These are phyloP conservation scores for Metalampra italica DNA, from an alignment of 2,888 invertebrate species.

Conservation along the genomic window DNA sequence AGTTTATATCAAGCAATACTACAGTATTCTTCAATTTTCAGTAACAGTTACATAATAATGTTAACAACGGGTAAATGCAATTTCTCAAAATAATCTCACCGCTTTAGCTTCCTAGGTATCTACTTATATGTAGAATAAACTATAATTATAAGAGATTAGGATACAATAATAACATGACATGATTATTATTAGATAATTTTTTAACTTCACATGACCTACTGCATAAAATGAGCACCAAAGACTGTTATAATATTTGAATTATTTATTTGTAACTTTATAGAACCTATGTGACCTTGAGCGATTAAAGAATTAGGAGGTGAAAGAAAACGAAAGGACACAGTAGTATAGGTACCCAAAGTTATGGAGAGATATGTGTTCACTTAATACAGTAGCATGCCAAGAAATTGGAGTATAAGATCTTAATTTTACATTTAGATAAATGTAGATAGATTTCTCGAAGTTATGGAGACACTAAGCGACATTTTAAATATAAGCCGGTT, in stretches of 20 bases:
- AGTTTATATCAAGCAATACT: constrained; percentile 28
- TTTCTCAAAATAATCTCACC: constrained; percentile 59
- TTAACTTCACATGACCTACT: constrained; percentile 39
- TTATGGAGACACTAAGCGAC: constrained; percentile 32
- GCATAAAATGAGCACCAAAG: constrained; percentile 55
- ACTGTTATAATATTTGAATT: constrained; percentile 14
- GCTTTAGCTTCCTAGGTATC: constrained; percentile 32
- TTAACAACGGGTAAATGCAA: constrained; percentile 65
- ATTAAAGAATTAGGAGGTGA: constrained; percentile 9
- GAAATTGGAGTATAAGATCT: constrained; percentile 28
- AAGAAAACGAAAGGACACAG: background rate
- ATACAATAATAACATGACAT: constrained; percentile 23
- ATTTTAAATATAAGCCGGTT: constrained; percentile 24
- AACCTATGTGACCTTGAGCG: constrained; percentile 17
- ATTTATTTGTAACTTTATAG: background rate
- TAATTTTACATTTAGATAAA: constrained; percentile 22
- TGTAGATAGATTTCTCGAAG: constrained; percentile 30
- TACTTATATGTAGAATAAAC: constrained; percentile 16
- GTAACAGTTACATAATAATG: constrained; percentile 42
- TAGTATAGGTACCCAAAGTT: background rate
- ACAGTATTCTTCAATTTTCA: constrained; percentile 13
- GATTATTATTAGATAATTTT: constrained; percentile 22
- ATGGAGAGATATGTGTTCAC: constrained; percentile 34
- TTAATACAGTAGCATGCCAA: constrained; percentile 48
- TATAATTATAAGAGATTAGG: constrained; percentile 15